Evolutionary conservation across 2,888 invertebrate genomes (phyloP).

Genomic region (Argynnis bischoffii): DNA sequence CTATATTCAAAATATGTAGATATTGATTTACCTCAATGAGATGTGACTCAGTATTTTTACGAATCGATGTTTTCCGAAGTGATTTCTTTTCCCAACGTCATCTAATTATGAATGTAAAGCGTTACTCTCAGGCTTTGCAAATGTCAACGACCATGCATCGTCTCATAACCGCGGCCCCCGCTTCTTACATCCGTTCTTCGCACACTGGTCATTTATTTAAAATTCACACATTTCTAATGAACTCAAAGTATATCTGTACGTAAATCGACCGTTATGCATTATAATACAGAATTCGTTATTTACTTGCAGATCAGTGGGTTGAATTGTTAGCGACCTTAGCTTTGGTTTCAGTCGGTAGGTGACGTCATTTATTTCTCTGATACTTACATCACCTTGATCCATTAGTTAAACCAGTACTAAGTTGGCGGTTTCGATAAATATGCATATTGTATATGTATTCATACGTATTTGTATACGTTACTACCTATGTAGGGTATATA

Average conservation of each 20-base stretch:
- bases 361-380: conserved; percentile 65
- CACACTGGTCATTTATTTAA: conserved; percentile 21
- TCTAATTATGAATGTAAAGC: conserved; percentile 30
- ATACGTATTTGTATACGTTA: not conserved
- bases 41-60: conserved; percentile 26
- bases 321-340: conserved; percentile 55
- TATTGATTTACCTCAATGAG: conserved; percentile 13
- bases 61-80: conserved; percentile 33
- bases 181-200: conserved; percentile 25
- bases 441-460: not conserved
- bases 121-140: conserved; percentile 17
- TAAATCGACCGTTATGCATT: conserved; percentile 30
- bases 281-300: conserved; percentile 13
- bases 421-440: conserved; percentile 33
- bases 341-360: conserved; percentile 58
- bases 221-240: conserved; percentile 29
- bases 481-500: not conserved
- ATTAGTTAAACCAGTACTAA: conserved; percentile 52
- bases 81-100: conserved; percentile 23
- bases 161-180: conserved; percentile 20
- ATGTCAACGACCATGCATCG: conserved; percentile 41
- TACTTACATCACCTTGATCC: conserved; percentile 65
- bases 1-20: conserved; percentile 8
- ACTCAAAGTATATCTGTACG: conserved; percentile 2
- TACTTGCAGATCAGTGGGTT: conserved; percentile 29